phyloP scores from a whole-genome alignment of 64 coral and sea anemone genomes.

The Montipora efflorescens region DNA sequence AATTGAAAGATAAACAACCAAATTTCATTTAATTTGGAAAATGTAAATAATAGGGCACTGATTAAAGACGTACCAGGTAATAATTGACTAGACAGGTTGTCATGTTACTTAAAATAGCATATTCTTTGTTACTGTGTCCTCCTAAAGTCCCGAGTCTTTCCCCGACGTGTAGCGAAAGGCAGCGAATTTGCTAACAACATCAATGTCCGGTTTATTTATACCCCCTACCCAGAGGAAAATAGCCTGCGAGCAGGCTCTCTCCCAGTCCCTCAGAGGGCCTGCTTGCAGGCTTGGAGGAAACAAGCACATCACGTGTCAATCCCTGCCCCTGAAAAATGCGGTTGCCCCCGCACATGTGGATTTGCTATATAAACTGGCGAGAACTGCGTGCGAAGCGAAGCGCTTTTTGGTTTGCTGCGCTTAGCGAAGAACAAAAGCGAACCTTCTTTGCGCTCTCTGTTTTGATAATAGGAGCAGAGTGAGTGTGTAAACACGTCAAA shows the following conservation, averaged over 20 bases:
- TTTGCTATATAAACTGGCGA: slow-evolving; percentile 79
- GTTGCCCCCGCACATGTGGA: slow-evolving; percentile 68
- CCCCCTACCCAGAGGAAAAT: too few relatives aligned
- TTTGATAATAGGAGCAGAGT: not conserved
- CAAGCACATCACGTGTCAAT: not conserved
- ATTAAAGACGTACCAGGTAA: too few relatives aligned
- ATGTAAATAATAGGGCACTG: too few relatives aligned
- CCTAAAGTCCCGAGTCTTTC: not conserved
- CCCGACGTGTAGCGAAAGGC: not conserved
- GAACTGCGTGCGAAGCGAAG: slow-evolving; percentile 46
- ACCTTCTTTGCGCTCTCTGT: not conserved
- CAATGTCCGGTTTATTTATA: too few relatives aligned
- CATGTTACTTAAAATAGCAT: not conserved
- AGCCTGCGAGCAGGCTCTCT: too few relatives aligned
- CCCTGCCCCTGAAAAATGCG: slow-evolving; percentile 46
- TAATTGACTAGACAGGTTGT: not conserved
- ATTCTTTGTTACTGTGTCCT: not conserved
- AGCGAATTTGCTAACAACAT: too few relatives aligned
- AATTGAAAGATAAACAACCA: too few relatives aligned
- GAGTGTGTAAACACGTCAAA: not conserved
- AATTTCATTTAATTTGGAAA: too few relatives aligned
- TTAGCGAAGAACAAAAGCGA: slow-evolving; percentile 45
- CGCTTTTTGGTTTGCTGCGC: slow-evolving; percentile 67
- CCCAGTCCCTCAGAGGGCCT: too few relatives aligned
- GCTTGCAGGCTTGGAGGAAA: too few relatives aligned